Evolutionary conservation across 2,888 invertebrate species (phyloP).

Genomic region (Mongoloraphidia duomilia): DNA sequence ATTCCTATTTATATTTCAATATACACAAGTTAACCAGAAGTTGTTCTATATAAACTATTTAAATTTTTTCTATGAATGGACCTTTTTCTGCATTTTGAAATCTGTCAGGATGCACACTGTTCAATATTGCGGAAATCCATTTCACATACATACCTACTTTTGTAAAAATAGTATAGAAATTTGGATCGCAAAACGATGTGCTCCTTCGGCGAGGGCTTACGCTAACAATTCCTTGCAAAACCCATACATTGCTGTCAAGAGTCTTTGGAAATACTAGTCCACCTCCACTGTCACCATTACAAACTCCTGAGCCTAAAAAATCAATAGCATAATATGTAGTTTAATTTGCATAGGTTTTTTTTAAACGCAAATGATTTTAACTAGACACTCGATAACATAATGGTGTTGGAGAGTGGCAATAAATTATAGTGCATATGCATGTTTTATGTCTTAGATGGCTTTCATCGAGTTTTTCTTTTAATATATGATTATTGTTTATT

Average conservation of each 20-base stretch:
- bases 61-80: not conserved
- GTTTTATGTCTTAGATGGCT: no score
- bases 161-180: constrained; percentile 32
- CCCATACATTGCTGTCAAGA: constrained; percentile 20
- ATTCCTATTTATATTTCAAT: no score
- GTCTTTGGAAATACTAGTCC: constrained; percentile 35
- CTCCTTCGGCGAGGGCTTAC: constrained; percentile 28
- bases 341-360: not conserved
- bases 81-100: not conserved
- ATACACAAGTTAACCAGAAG: no score
- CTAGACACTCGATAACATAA: not conserved
- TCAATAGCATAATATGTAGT: no score
- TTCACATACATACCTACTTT: constrained; percentile 27
- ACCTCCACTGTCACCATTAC: constrained; percentile 50
- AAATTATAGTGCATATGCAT: no score
- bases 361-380: not conserved
- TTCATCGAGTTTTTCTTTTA: no score
- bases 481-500: not conserved
- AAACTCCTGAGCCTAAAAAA: constrained; percentile 35
- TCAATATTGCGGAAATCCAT: constrained; percentile 23
- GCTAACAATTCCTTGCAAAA: constrained; percentile 32
- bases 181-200: constrained; percentile 28
- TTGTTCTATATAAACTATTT: not conserved
- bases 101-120: constrained; percentile 12
- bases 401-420: not conserved